phyloP scores from a whole-genome alignment of 2,113 vertebrate species.

The Chionodraco myersi region DNA sequence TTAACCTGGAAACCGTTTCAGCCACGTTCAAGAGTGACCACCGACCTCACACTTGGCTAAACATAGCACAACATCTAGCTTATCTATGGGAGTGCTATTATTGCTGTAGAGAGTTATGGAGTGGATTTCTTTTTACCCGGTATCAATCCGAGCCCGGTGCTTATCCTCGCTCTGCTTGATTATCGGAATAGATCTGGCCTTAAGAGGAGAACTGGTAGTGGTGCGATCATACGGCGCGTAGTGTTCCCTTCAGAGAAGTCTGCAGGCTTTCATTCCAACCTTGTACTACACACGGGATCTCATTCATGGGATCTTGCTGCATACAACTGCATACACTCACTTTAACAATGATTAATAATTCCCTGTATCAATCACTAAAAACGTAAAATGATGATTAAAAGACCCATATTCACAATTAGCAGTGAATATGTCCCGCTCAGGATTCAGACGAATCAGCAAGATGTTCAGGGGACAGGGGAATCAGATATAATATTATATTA shows the following conservation, averaged over 20 bases:
- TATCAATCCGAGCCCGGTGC: slow-evolving; percentile 54
- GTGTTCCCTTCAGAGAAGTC: slow-evolving; percentile 17
- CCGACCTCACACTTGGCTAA: slow-evolving; percentile 49
- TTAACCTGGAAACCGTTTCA: slow-evolving; percentile 62
- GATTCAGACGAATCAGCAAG: slow-evolving; percentile 2
- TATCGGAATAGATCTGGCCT: slow-evolving; percentile 20
- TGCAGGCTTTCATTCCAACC: slow-evolving; percentile 41
- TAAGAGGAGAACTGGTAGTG: neutral
- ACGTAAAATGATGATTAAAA: slow-evolving; percentile 1
- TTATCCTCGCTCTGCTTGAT: slow-evolving; percentile 47
- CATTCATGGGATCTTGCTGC: slow-evolving; percentile 38
- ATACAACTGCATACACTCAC: slow-evolving; percentile 38
- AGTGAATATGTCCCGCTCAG: slow-evolving; percentile 2
- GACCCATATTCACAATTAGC: neutral
- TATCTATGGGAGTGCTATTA: slow-evolving; percentile 73
- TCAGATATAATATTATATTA: neutral
- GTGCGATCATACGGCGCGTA: neutral
- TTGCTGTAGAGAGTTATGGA: slow-evolving; percentile 77
- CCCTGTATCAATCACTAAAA: slow-evolving; percentile 3
- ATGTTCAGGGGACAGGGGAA: neutral
- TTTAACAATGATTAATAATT: neutral
- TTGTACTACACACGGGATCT: slow-evolving; percentile 10
- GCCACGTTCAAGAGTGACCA: slow-evolving; percentile 33
- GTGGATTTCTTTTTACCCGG: slow-evolving; percentile 52
- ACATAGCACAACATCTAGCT: slow-evolving; percentile 69